Conservation (phyloP, 1,140 invertebrate genomes). For the Gonatopus flavifemur region DNA sequence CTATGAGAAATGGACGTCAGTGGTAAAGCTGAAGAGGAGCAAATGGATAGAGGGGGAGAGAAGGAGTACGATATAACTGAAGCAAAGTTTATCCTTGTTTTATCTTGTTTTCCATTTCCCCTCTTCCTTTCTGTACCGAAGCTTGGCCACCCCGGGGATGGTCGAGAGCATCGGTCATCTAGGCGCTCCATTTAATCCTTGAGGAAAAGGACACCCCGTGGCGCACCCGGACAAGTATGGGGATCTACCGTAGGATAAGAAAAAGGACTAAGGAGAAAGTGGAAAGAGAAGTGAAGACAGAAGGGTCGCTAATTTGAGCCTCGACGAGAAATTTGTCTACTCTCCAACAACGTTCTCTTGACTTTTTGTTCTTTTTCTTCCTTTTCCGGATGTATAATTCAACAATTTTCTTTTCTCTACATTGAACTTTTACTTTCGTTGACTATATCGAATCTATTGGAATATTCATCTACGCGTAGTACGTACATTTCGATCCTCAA, state of each 20-base stretch:
- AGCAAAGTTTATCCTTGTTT: slow-evolving; percentile 51
- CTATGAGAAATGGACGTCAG: no score
- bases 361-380: no score
- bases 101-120: slow-evolving; percentile 50
- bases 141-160: slow-evolving; percentile 22
- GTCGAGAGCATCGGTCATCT: slow-evolving; percentile 56
- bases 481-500: no score
- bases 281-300: slow-evolving; percentile 15
- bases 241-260: slow-evolving; percentile 47
- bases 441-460: no score
- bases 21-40: background rate
- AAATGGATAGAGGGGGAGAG: slow-evolving; percentile 6
- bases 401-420: no score
- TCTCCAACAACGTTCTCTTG: no score
- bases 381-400: no score
- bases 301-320: slow-evolving; percentile 6
- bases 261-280: slow-evolving; percentile 6
- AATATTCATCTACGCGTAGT: no score
- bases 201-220: slow-evolving; percentile 47
- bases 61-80: background rate
- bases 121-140: slow-evolving; percentile 17
- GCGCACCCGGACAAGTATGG: slow-evolving; percentile 41
- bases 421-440: no score
- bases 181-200: slow-evolving; percentile 57
- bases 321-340: no score